phyloP scores from a whole-genome alignment of 92 coral and sea anemone genomes.

The Zoanthus solanderi region DNA sequence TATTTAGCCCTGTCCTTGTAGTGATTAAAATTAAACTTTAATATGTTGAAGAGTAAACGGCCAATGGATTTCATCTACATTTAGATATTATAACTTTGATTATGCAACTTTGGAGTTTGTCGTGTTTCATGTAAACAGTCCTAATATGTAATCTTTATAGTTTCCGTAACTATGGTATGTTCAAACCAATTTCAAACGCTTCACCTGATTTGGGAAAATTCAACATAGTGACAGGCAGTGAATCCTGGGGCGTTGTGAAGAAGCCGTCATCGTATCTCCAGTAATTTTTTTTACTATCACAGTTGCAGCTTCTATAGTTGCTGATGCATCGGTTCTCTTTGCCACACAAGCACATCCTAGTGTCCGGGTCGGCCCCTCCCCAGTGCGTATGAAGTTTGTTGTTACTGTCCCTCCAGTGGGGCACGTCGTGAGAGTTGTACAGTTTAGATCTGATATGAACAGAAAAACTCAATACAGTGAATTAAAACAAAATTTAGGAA shows the following conservation, averaged over 20 bases:
- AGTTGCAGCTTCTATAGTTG: slow-evolving; percentile 77
- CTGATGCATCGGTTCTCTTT: slow-evolving; percentile 55
- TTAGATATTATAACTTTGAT: no score
- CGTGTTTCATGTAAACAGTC: no score
- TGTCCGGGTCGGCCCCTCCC: slow-evolving; percentile 90
- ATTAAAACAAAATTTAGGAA: no score
- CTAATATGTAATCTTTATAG: no score
- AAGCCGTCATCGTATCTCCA: slow-evolving; percentile 95
- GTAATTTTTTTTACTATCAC: slow-evolving; percentile 73
- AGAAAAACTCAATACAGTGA: background rate
- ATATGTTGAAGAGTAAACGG: no score
- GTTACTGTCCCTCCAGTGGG: slow-evolving; percentile 78
- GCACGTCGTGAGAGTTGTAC: slow-evolving; percentile 71
- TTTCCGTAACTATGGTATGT: background rate
- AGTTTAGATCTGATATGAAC: slow-evolving; percentile 56
- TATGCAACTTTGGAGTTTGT: no score
- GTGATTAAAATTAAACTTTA: no score
- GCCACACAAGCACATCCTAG: slow-evolving; percentile 86
- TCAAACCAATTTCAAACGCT: background rate
- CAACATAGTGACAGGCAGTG: slow-evolving; percentile 80
- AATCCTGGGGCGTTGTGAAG: slow-evolving; percentile 60
- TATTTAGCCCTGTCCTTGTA: no score
- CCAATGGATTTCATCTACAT: no score
- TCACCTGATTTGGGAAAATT: slow-evolving; percentile 68
- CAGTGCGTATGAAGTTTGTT: slow-evolving; percentile 67